These are phyloP conservation scores for Ptilorrhoa leucosticta DNA, from an alignment of 2,113 vertebrate genomes.

Conservation along the genomic window DNA sequence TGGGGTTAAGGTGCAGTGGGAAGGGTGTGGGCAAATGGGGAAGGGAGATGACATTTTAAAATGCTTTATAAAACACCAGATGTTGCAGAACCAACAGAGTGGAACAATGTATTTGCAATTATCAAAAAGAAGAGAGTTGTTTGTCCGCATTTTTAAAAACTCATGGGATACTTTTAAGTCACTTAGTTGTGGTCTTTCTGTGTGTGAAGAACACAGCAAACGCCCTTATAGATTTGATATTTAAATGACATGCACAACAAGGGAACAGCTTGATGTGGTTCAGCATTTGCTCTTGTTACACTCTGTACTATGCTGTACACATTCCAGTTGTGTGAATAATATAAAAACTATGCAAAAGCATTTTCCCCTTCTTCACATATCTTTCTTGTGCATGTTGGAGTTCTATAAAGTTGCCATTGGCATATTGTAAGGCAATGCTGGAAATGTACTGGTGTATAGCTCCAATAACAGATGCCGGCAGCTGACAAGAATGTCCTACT, in stretches of 20 bases:
- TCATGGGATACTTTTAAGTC: slow-evolving; percentile 63
- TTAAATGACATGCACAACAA: slow-evolving; percentile 65
- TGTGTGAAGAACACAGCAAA: slow-evolving; percentile 54
- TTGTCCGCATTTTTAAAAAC: slow-evolving; percentile 66
- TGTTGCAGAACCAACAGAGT: slow-evolving; percentile 54
- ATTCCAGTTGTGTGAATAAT: slow-evolving; percentile 68
- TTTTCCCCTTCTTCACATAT: slow-evolving; percentile 44
- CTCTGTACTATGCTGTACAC: slow-evolving; percentile 71
- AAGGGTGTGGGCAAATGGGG: not conserved
- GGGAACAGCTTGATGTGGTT: slow-evolving; percentile 67
- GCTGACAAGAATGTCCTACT: slow-evolving; percentile 51
- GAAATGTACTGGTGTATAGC: slow-evolving; percentile 48
- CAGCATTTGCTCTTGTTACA: slow-evolving; percentile 64
- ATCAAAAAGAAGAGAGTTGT: slow-evolving; percentile 64
- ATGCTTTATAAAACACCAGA: slow-evolving; percentile 63
- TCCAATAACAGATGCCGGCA: slow-evolving; percentile 63
- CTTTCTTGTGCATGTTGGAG: slow-evolving; percentile 1
- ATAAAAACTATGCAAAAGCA: slow-evolving; percentile 50
- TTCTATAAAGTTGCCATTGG: slow-evolving; percentile 48
- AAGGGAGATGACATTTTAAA: slow-evolving; percentile 52
- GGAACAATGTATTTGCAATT: slow-evolving; percentile 61
- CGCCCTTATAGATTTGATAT: slow-evolving; percentile 60
- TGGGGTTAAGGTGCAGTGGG: slow-evolving; percentile 36
- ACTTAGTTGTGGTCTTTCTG: slow-evolving; percentile 66
- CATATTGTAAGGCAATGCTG: slow-evolving; percentile 47